A percentile compares a stretch with the other conserved stretches of the same genome.
phyloP scores from a whole-genome alignment of 64 coral and sea anemone genomes.

The Montipora efflorescens region DNA sequence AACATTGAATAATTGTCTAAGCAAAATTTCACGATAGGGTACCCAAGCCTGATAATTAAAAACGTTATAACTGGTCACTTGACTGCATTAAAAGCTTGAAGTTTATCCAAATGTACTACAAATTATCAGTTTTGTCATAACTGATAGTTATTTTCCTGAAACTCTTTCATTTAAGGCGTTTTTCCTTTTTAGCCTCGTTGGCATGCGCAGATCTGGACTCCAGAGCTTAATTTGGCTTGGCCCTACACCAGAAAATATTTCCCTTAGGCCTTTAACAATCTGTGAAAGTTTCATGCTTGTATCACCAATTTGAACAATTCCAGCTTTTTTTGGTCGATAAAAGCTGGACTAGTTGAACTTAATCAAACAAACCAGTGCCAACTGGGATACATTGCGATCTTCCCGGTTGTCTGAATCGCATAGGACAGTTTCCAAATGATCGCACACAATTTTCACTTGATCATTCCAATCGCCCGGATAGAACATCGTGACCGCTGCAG shows the following conservation, averaged over 20 bases:
- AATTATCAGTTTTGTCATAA: constrained; percentile 48
- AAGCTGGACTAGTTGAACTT: no score
- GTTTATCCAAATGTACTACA: constrained; percentile 33
- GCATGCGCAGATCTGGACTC: constrained; percentile 61
- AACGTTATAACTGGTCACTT: constrained; percentile 37
- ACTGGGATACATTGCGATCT: no score
- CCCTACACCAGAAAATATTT: constrained; percentile 71
- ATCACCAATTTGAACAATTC: constrained; percentile 74
- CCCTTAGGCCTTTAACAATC: background rate
- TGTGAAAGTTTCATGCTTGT: constrained; percentile 69
- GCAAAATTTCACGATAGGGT: no score
- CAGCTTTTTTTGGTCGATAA: no score
- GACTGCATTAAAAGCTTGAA: constrained; percentile 25
- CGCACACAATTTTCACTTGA: no score
- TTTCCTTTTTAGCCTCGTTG: constrained; percentile 71
- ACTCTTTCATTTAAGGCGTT: constrained; percentile 8
- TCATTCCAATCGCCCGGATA: no score
- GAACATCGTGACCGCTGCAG: no score
- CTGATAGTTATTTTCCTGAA: constrained; percentile 49
- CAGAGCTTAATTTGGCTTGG: constrained; percentile 65
- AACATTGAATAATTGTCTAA: no score
- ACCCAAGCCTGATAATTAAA: background rate
- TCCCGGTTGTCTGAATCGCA: no score
- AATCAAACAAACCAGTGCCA: no score
- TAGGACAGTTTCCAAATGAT: no score